Evolutionary conservation across 2,113 vertebrate genomes (phyloP).

Genomic region (Eretmochelys imbricata): DNA sequence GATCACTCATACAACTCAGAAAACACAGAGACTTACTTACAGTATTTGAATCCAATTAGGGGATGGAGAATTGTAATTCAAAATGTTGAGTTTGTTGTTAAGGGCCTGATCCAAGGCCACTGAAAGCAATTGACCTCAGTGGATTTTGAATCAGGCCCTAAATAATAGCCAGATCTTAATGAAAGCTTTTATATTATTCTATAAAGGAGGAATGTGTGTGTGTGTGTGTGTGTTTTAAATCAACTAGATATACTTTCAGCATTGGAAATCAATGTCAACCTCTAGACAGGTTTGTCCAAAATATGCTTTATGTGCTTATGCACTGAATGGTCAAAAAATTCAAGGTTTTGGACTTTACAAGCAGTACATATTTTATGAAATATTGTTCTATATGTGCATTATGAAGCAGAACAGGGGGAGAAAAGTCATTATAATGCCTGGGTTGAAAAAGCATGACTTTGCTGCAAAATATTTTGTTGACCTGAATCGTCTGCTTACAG

Average conservation of each 20-base stretch:
- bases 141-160: not conserved
- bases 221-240: not conserved
- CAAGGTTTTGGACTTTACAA: not conserved
- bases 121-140: not conserved
- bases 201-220: not conserved
- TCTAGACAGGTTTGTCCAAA: not conserved
- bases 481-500: not conserved
- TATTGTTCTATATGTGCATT: not conserved
- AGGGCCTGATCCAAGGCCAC: not conserved
- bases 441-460: not conserved
- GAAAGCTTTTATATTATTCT: not conserved
- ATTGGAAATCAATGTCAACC: not conserved
- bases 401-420: not conserved
- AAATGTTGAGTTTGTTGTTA: not conserved
- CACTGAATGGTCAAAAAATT: not conserved
- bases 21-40: accelerated
- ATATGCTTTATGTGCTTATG: not conserved
- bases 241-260: not conserved
- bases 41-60: not conserved
- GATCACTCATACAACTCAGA: not conserved
- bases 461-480: not conserved
- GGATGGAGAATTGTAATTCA: not conserved
- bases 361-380: not conserved
- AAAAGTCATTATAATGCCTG: not conserved
- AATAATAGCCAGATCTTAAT: not conserved